Base-by-base conservation (phyloP, 2,113 vertebrate species). In the Sciurus niger region DNA sequence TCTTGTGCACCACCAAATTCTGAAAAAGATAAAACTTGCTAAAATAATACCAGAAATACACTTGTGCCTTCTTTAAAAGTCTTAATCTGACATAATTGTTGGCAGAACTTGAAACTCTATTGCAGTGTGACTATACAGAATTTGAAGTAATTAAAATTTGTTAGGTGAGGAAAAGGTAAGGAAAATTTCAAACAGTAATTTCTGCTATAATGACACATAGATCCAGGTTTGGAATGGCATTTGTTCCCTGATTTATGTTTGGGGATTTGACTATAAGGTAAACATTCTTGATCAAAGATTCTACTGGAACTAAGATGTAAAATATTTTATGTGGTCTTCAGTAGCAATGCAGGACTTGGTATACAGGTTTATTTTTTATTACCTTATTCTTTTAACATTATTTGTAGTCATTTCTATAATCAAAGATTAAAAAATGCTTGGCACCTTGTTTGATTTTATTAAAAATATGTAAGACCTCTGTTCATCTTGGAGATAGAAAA, bases 1-100 rank as follows among this genome's bases (percentile, higher is more conserved):
- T 25, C 16, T 40, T 83, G 58, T 60, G 10, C 65, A 53, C 20
- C 7, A 48, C 18, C 65, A n/a, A 83, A 55, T 87, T 17, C n/a
- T 53, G 16, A 11, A 58, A 48, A 40, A 86, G 22, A 58, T 40
- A 51, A 70, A 22, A 8, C 16, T 6, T 7, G 14, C 8, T 24
- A 84, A 84, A 73, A 78, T 78, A 67, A 79, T 88, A 43, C 73
- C 73, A 46, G 16, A 90, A 82, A 87, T 60, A 67, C 43, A 55
- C 28, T 93, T 83, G 14, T 73, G 4, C 10, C 28, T 84, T 13
- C 43, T 87, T 90, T 89, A 88, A 14, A 51, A 51, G 32, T 55
- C 4, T 78, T 11, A 46, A 37, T 46, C 30, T 63, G 22, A 6
- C 30, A 22, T 48, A 46, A 43, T 10, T 48, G 34, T 46, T 11